Conservation (phyloP, 2,888 invertebrate species). For the Gastracanthus pulcherrimus region DNA sequence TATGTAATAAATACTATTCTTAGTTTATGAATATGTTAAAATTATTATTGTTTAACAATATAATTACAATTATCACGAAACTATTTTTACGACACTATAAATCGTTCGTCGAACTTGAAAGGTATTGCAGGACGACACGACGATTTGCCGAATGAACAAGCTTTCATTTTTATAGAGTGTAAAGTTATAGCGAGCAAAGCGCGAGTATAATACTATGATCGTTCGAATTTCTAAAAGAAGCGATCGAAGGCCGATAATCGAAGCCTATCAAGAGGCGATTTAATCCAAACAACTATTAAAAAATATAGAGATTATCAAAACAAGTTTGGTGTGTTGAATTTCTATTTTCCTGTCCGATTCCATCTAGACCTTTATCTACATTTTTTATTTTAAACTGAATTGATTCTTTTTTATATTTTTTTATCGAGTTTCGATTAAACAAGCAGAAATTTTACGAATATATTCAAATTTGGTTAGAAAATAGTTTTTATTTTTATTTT, state of each 20-base stretch:
- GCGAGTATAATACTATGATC: not conserved
- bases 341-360: too few relatives aligned
- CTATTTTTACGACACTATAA: slow-evolving; percentile 6
- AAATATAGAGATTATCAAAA: slow-evolving; percentile 55
- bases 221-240: slow-evolving; percentile 17
- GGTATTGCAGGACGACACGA: not conserved
- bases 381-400: too few relatives aligned
- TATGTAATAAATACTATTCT: slow-evolving; percentile 5
- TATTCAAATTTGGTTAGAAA: too few relatives aligned
- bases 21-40: slow-evolving; percentile 11
- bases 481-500: too few relatives aligned
- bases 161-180: slow-evolving; percentile 39
- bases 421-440: too few relatives aligned
- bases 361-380: too few relatives aligned
- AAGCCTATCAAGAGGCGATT: slow-evolving; percentile 21
- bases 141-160: too few relatives aligned
- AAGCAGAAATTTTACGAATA: too few relatives aligned
- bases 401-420: too few relatives aligned
- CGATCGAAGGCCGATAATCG: slow-evolving; percentile 21
- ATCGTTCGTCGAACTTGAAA: not conserved
- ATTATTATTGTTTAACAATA: slow-evolving; percentile 27
- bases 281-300: slow-evolving; percentile 45
- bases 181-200: not conserved
- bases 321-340: not conserved
- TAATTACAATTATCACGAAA: slow-evolving; percentile 10